Conservation (phyloP, 2,888 invertebrate species). For the Morpho deidamia region DNA sequence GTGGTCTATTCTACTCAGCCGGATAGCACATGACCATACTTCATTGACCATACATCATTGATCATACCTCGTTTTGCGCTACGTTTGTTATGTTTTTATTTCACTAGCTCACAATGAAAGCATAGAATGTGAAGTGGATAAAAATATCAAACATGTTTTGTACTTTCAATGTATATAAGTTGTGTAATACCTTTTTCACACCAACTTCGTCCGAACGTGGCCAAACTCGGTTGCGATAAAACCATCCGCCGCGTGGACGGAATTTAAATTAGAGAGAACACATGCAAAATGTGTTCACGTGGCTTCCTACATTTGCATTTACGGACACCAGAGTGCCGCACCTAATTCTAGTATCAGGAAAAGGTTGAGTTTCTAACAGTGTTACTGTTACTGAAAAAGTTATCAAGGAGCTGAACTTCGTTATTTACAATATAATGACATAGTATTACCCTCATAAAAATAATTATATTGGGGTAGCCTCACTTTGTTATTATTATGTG, state of each 20-base stretch:
- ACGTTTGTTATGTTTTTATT: background rate
- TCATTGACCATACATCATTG: background rate
- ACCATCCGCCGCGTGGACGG: constrained; percentile 7
- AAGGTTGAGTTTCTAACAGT: background rate
- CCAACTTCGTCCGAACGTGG: constrained; percentile 6
- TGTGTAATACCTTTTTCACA: constrained; percentile 7
- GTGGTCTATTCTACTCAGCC: too few species aligned
- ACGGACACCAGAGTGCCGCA: background rate
- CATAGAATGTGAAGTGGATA: background rate
- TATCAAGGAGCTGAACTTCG: too few species aligned
- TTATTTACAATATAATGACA: too few species aligned
- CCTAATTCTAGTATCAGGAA: background rate
- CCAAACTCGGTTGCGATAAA: constrained; percentile 8
- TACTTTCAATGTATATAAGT: background rate
- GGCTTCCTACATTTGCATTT: background rate
- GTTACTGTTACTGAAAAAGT: too few species aligned
- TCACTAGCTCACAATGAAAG: background rate
- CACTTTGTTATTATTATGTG: too few species aligned
- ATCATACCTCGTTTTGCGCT: background rate
- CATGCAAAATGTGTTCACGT: background rate
- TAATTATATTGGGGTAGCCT: too few species aligned
- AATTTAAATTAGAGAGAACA: constrained; percentile 4
- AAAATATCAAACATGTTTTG: constrained; percentile 2
- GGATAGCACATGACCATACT: too few species aligned
- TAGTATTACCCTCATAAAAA: too few species aligned